Conservation (phyloP, 2,113 vertebrate genomes). For the Leucoraja erinaceus region DNA sequence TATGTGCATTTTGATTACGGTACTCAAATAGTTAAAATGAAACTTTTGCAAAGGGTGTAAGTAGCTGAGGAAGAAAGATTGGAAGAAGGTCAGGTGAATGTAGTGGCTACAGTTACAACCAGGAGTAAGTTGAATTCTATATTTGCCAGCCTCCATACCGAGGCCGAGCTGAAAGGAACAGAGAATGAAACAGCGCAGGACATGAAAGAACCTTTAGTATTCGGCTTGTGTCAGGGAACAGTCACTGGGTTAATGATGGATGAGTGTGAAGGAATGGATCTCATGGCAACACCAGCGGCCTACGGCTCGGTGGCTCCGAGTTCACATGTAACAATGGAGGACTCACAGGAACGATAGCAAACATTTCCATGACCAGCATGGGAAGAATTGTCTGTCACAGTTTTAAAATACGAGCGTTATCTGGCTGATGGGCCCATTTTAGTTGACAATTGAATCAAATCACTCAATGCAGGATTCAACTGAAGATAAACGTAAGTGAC, state of each 20-base stretch:
- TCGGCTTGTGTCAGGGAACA: constrained; percentile 43
- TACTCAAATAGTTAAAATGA: not conserved
- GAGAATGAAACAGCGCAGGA: constrained; percentile 43
- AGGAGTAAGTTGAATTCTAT: constrained; percentile 24
- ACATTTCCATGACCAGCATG: not conserved
- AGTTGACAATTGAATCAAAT: not conserved
- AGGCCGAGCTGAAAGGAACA: constrained; percentile 43
- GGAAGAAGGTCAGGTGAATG: not conserved
- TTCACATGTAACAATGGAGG: not conserved
- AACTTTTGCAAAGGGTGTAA: not conserved
- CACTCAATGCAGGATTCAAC: not conserved
- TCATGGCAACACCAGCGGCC: not conserved
- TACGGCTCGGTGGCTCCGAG: constrained; percentile 42
- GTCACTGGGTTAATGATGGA: constrained; percentile 45
- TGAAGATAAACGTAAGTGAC: not conserved
- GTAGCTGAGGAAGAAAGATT: not conserved
- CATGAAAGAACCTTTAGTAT: constrained; percentile 49
- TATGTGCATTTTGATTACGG: not conserved
- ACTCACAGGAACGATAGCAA: not conserved
- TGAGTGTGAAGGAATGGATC: constrained; percentile 36
- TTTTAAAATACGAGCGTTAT: not conserved
- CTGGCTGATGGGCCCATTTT: not conserved
- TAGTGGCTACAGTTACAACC: not conserved
- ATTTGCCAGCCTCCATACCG: constrained; percentile 40
- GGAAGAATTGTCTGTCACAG: not conserved